Base-by-base conservation (phyloP, 2,113 vertebrate species). In the Alethe diademata region DNA sequence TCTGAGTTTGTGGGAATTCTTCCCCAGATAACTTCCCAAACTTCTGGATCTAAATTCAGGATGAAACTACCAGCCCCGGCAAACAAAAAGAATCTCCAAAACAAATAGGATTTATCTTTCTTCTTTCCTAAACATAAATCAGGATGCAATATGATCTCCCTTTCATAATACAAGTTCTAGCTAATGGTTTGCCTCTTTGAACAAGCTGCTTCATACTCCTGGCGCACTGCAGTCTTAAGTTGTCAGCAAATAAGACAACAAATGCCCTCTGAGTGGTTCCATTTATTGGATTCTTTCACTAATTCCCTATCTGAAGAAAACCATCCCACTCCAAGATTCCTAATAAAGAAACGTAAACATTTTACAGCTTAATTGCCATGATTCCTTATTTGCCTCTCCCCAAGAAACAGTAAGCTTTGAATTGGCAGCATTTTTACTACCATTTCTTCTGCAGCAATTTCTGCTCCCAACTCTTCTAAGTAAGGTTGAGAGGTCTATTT, bases 171-270 rank as follows among this genome's bases (percentile, higher is more conserved):
- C 23, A 53, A 35, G 20, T 79, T 74, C 53, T 74, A 62, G 33
- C 24, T 86, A 57, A 57, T 74, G 4, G 16, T 82, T 79, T 58
- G 13, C 33, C 17, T 80, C 64, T 93, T 86, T 78, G 82, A 90
- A 74, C 22, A 88, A 86, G n/a, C 35, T 43, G 42, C 54, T 87
- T 83, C 58, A 38, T 31, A 53, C 26, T 65, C 24, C 50, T 84
- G 60, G 18, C 74, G 35, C 31, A 45, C 6, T 90, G 43, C 50
- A 76, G 18, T 23, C 6, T 54, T 48, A 43, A 76, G 23, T 70
- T 82, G 69, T 56, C 51, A 81, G 61, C 92, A 93, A 94, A 92
- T 51, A 65, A 92, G 81, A 36, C 45, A 88, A 64, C 33, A 29
- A 73, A 86, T 50, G 56, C 33, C 40, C n/a, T 74, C 82, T 72